phyloP scores from a whole-genome alignment of 1,140 invertebrate species.

The Metaphire vulgaris region DNA sequence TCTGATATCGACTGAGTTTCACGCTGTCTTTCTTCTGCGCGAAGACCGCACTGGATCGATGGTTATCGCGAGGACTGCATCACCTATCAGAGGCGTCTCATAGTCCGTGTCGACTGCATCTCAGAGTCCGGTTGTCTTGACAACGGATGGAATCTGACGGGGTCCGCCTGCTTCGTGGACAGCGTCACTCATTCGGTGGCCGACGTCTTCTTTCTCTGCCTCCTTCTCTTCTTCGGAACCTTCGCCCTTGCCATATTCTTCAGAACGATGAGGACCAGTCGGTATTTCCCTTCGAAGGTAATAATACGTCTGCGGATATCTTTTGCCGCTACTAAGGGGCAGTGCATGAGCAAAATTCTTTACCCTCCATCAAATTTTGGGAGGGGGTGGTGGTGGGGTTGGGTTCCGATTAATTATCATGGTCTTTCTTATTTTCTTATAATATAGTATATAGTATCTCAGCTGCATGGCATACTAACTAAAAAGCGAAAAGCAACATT shows the following conservation, averaged over 20 bases:
- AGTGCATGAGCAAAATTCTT: too few relatives aligned
- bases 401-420: too few relatives aligned
- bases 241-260: conserved; percentile 44
- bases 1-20: too few relatives aligned
- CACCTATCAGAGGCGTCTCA: background rate
- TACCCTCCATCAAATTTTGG: too few relatives aligned
- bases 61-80: conserved; percentile 14
- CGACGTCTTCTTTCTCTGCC: conserved; percentile 48
- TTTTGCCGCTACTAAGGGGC: too few relatives aligned
- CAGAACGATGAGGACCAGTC: conserved; percentile 26
- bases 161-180: conserved; percentile 30
- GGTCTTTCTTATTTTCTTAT: too few relatives aligned
- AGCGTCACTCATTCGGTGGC: conserved; percentile 30
- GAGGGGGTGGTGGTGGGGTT: too few relatives aligned
- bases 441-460: too few relatives aligned
- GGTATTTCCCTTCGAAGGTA: conserved; percentile 28
- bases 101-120: conserved; percentile 37
- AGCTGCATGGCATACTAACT: too few relatives aligned
- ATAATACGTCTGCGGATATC: too few relatives aligned
- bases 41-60: background rate
- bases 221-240: conserved; percentile 48
- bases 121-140: conserved; percentile 31
- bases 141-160: conserved; percentile 21
- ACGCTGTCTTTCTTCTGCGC: too few relatives aligned
- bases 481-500: too few relatives aligned